Conservation (phyloP, 2,888 invertebrate species). For the Lysandra coridon region DNA sequence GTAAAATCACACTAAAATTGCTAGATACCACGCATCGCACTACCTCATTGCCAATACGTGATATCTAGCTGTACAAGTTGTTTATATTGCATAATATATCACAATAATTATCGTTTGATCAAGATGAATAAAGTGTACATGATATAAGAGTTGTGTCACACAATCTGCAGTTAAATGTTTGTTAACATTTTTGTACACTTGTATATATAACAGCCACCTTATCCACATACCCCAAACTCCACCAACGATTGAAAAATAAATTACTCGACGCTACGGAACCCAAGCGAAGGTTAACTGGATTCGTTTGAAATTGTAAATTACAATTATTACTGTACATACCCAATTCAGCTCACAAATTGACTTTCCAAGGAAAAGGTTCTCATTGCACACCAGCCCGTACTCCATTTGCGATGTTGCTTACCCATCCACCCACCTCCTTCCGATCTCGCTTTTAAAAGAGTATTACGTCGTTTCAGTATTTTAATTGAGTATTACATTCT, state of each 20-base stretch:
- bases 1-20: neutral
- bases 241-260: neutral
- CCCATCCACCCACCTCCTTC: neutral
- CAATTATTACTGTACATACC: constrained; percentile 32
- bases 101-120: too few relatives aligned
- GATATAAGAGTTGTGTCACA: neutral
- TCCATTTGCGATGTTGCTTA: neutral
- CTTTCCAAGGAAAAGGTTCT: neutral
- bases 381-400: neutral
- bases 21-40: neutral
- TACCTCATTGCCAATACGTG: neutral
- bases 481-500: constrained; percentile 47
- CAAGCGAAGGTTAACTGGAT: neutral
- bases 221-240: constrained; percentile 6
- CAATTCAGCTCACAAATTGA: constrained; percentile 3
- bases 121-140: too few relatives aligned
- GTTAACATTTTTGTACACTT: neutral
- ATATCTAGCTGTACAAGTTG: too few relatives aligned
- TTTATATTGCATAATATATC: too few relatives aligned
- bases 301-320: constrained; percentile 5
- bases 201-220: neutral
- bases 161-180: neutral
- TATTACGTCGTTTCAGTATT: constrained; percentile 38
- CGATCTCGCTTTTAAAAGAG: neutral
- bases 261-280: constrained; percentile 21